phyloP scores from a whole-genome alignment of 1,140 invertebrate species.

The Drosophila tani region DNA sequence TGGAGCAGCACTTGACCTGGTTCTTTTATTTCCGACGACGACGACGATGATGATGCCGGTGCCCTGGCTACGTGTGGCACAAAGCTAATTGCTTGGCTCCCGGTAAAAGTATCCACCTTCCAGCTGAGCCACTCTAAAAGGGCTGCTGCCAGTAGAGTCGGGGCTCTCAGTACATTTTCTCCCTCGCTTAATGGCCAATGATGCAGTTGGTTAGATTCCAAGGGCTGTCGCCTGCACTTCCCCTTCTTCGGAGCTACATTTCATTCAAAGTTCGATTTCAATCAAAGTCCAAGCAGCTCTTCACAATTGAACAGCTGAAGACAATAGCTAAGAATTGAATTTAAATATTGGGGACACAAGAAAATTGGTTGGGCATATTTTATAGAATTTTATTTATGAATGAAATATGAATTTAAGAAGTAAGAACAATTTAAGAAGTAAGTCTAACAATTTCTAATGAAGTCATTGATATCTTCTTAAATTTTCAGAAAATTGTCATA shows the following conservation, averaged over 20 bases:
- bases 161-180: constrained; percentile 8
- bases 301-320: background rate
- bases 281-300: background rate
- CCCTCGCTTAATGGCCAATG: constrained; percentile 4
- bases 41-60: constrained; percentile 13
- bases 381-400: no score
- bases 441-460: no score
- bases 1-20: constrained; percentile 72
- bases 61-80: constrained; percentile 49
- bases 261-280: background rate
- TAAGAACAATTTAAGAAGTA: no score
- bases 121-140: constrained; percentile 5
- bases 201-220: constrained; percentile 12
- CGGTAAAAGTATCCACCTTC: constrained; percentile 5
- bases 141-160: background rate
- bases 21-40: constrained; percentile 42
- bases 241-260: background rate
- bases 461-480: no score
- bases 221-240: background rate
- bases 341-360: background rate
- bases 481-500: no score
- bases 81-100: constrained; percentile 60
- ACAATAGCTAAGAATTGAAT: background rate
- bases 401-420: no score
- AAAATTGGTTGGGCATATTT: no score